Percentiles rank a stretch among this genome's conserved stretches.
Evolutionary conservation across 2,113 vertebrate species (phyloP).

Genomic region (Balaeniceps rex): DNA sequence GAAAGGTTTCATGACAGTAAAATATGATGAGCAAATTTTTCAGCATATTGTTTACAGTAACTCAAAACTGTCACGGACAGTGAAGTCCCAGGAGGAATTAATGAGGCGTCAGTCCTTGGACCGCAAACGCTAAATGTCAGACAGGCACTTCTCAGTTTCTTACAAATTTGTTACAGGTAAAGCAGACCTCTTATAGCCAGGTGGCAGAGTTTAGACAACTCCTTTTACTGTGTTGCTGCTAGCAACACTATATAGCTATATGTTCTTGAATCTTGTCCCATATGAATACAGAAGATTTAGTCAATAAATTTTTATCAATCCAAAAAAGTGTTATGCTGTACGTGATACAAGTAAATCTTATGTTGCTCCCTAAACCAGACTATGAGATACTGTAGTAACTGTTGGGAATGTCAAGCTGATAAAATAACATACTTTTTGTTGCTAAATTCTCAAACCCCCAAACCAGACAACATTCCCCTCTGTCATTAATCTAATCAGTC

Average conservation of each 20-base stretch:
- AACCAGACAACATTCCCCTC: not conserved
- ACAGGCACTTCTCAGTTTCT: not conserved
- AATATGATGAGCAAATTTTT: not conserved
- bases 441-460: not conserved
- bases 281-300: not conserved
- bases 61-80: not conserved
- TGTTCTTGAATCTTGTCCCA: not conserved
- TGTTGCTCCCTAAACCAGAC: not conserved
- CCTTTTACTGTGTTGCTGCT: not conserved
- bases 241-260: not conserved
- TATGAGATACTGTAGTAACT: not conserved
- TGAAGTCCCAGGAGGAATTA: not conserved
- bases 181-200: not conserved
- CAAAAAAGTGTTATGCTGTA: not conserved
- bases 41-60: conserved; percentile 21
- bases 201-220: not conserved
- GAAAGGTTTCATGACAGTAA: conserved; percentile 2
- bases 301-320: not conserved
- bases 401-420: not conserved
- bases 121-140: not conserved
- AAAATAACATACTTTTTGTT: not conserved
- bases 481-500: not conserved
- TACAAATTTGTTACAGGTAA: not conserved
- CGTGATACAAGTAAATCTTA: not conserved
- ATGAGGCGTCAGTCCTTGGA: not conserved